phyloP scores from a whole-genome alignment of 1,140 invertebrate genomes.

The Nasonia vitripennis region DNA sequence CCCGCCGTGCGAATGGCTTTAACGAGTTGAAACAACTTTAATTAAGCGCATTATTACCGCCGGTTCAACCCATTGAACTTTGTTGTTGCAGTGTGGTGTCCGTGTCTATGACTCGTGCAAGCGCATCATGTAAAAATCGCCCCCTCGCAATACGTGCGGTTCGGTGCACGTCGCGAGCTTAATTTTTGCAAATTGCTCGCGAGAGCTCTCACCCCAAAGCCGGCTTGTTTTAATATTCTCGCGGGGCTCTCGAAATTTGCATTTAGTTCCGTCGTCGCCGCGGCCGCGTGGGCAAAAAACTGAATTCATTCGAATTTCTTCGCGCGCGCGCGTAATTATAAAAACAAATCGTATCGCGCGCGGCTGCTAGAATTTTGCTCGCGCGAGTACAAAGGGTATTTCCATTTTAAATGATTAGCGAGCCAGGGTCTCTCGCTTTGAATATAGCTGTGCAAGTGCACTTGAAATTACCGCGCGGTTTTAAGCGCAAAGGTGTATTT shows the following conservation, averaged over 20 bases:
- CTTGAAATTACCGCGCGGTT: not conserved
- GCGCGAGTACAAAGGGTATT: not conserved
- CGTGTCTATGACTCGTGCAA: not conserved
- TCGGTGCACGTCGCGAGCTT: not conserved
- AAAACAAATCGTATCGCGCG: not conserved
- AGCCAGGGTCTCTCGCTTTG: too few relatives aligned
- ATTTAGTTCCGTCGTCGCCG: not conserved
- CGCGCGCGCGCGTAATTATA: not conserved
- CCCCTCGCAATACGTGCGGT: not conserved
- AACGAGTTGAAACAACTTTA: constrained; percentile 72
- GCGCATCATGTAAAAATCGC: constrained; percentile 1
- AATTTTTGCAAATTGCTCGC: constrained; percentile 44
- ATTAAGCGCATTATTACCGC: constrained; percentile 65
- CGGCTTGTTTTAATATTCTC: constrained; percentile 17
- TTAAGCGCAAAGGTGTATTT: not conserved
- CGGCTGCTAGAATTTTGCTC: not conserved
- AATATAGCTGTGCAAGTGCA: too few relatives aligned
- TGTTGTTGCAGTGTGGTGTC: constrained; percentile 34
- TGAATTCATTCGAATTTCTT: constrained; percentile 7
- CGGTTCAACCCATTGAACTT: constrained; percentile 60
- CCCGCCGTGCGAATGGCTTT: constrained; percentile 50
- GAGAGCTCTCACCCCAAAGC: not conserved
- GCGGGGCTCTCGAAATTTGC: constrained; percentile 1
- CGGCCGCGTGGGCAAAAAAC: not conserved
- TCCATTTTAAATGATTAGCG: constrained; percentile 20